Base-by-base conservation (phyloP, 2,888 invertebrate species). In the Mactromeris polynyma region DNA sequence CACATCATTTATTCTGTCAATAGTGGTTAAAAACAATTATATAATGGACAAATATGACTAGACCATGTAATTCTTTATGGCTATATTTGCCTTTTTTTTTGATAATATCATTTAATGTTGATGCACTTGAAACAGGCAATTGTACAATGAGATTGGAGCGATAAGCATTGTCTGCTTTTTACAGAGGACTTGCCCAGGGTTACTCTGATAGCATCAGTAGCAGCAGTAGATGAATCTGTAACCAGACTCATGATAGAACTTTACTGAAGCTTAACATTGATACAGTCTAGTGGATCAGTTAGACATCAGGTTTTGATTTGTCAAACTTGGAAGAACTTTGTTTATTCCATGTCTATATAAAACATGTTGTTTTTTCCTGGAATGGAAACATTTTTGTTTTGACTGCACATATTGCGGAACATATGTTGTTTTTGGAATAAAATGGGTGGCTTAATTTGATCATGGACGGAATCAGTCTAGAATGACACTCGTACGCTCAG, bases 81-180 rank as follows among this genome's bases (percentile, higher is more conserved):
- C 26, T n/a, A 58, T 58, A 64, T 2, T 64, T 9, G n/a, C 9
- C 26, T 46, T 64, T n/a, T 19, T 58, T 64, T 58, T 26, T 26
- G 58, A 64, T 64, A 0, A 1, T 64, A 64, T 64, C 58, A 64
- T 64, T 64, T 64, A 26, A 64, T 64, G 58, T 21, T 26, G 9
- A n/a, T 64, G 58, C 58, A 64, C 58, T 64, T 4, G 58, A 26
- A 64, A 64, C 58, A 26, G 58, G 21, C 58, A 64, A 64, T 64
- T 64, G 58, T 64, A 64, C 58, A 64, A n/a, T 64, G 26, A 64
- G 58, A 64, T 64, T 64, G 58, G 26, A 64, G n/a, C 26, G 58
- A 64, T 64, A 64, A 26, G n/a, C n/a, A 64, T 64, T 64, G 58
- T 64, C 58, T 64, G 58, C n/a, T 64, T 64, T 64, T 64, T 26